Percentiles rank a stretch among this genome's conserved stretches.
phyloP scores from a whole-genome alignment of 2,888 invertebrate species.

The Xestia ashworthii region DNA sequence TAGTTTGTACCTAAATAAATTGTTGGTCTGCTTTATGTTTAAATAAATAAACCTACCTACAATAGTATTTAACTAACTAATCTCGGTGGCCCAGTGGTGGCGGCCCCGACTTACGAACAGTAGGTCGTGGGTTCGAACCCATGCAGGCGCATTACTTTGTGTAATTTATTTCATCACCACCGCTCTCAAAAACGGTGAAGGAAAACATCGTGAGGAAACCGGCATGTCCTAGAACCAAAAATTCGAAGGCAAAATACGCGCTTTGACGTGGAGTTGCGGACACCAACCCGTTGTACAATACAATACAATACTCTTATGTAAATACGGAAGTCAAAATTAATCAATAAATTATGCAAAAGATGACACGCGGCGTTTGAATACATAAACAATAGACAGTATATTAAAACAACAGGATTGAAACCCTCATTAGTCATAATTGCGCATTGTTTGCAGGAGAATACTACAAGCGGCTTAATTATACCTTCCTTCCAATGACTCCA shows the following conservation, averaged over 20 bases:
- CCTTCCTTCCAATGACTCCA: constrained; percentile 9
- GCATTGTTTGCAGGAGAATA: constrained; percentile 46
- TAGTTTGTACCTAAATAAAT: background rate
- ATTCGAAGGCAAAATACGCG: too few relatives aligned
- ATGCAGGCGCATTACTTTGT: too few relatives aligned
- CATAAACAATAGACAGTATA: constrained; percentile 47
- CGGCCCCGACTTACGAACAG: too few relatives aligned
- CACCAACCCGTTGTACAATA: too few relatives aligned
- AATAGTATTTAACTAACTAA: background rate
- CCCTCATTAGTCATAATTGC: constrained; percentile 52
- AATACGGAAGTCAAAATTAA: constrained; percentile 24
- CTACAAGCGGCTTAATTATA: constrained; percentile 11
- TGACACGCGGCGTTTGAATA: constrained; percentile 22
- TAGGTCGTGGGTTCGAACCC: too few relatives aligned
- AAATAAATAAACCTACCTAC: background rate
- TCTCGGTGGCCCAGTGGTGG: too few relatives aligned
- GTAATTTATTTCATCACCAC: too few relatives aligned
- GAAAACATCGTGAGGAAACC: too few relatives aligned
- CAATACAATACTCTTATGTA: background rate
- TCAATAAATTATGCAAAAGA: constrained; percentile 24
- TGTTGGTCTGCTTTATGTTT: background rate
- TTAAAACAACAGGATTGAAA: constrained; percentile 26
- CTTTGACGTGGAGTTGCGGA: too few relatives aligned
- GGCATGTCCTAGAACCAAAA: too few relatives aligned
- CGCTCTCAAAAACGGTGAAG: too few relatives aligned